Base-by-base conservation (phyloP, 37 sponge, comb jelly and placozoan genomes). In the Chondrilla cf. caribensis region DNA sequence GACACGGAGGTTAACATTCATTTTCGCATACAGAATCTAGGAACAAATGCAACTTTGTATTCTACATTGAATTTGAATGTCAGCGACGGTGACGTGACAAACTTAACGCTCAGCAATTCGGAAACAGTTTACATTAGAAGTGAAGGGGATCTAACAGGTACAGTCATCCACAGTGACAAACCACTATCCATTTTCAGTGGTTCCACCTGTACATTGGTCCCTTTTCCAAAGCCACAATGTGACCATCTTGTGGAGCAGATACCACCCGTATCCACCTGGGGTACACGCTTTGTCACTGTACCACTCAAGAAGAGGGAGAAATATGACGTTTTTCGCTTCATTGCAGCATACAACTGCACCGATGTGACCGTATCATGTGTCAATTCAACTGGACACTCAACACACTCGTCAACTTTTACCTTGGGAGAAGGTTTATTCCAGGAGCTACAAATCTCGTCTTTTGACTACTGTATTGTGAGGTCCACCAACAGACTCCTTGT, bases 171-270 rank as follows among this genome's bases (percentile, higher is more conserved):
- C 11, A 60, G 83, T 6, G 38, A 59, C 58, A 65, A 47, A 0
- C 81, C 81, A 7, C 42, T 88, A 0, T 38, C 76, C 21, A 19
- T 73, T 25, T 21, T 42, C 22, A 73, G 24, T 73, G 76, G 76
- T 11, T n/a, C 36, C 24, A 19, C 31, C 15, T 73, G 76, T 40
- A 15, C 76, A 17, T 15, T 36, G 22, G 44, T 73, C 0, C 76
- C 76, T 18, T 37, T 19, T 43, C 43, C 24, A 9, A 28, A 42
- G 6, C 60, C 78, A 37, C 39, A 54, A 32, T 89, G 90, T 81
- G 90, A 89, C 58, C 82, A 82, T 44, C 58, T 89, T 9, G 64
- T 89, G 3, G 90, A 89, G 38, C 90, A 89, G 43, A 43, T 89
- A 7, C 90, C 90, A 0, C 78, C 82, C 19, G 57, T 78, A 29